A percentile compares a stretch with the other conserved stretches of the same genome.
phyloP scores from a whole-genome alignment of 2,797 vertebrate genomes.

The Parotocinclus haroldoi region DNA sequence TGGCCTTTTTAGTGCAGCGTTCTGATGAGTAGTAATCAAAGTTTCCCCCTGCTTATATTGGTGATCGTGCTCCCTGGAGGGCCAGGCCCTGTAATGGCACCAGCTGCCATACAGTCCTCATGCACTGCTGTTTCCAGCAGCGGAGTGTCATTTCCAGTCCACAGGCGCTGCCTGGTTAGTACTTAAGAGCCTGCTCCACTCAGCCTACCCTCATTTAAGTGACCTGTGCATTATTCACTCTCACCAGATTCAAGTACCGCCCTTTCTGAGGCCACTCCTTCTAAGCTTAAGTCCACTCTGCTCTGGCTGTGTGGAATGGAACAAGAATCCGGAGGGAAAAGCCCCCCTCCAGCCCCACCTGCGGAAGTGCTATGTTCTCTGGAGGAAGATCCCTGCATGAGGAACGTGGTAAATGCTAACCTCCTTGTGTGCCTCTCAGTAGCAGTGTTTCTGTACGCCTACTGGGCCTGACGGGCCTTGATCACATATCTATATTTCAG shows the following conservation, averaged over 20 bases:
- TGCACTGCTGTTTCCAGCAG: too few relatives aligned
- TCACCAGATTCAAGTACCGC: slow-evolving; percentile 51
- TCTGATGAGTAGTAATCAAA: too few relatives aligned
- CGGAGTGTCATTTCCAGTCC: too few relatives aligned
- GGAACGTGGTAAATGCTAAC: slow-evolving; percentile 76
- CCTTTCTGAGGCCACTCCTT: slow-evolving; percentile 44
- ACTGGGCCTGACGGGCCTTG: slow-evolving; percentile 69
- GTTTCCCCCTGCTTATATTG: too few relatives aligned
- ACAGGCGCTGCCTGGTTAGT: too few relatives aligned
- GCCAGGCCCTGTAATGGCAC: too few relatives aligned
- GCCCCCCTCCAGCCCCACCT: fast-evolving
- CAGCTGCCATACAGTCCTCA: too few relatives aligned
- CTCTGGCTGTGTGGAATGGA: slow-evolving; percentile 94
- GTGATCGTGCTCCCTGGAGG: too few relatives aligned
- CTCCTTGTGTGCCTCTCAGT: slow-evolving; percentile 78
- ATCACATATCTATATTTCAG: not conserved
- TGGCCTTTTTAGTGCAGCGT: too few relatives aligned
- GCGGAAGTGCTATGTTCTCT: slow-evolving; percentile 54
- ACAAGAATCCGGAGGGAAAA: slow-evolving; percentile 29
- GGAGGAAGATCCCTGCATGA: slow-evolving; percentile 72
- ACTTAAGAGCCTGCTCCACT: too few relatives aligned
- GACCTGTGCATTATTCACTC: too few relatives aligned
- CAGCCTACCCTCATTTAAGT: too few relatives aligned
- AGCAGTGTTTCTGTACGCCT: slow-evolving; percentile 79
- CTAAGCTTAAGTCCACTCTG: slow-evolving; percentile 65